These are phyloP conservation scores for Ophthalmolycus amberensis DNA, from an alignment of 2,113 vertebrate genomes.

Conservation along the genomic window DNA sequence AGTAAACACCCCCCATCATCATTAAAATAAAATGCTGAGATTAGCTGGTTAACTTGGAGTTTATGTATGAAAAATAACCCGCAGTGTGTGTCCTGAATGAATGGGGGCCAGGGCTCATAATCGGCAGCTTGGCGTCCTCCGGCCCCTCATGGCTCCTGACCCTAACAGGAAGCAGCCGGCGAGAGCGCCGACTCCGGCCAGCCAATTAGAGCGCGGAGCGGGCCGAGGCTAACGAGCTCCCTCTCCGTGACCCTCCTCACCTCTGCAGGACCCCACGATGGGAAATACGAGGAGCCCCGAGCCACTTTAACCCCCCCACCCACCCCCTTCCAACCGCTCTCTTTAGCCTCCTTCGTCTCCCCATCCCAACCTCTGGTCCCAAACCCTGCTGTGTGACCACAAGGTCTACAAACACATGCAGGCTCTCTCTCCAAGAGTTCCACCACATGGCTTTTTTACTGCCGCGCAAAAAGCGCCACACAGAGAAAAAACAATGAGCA, in stretches of 20 bases:
- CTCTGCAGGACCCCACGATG: conserved; percentile 76
- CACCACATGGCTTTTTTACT: conserved; percentile 73
- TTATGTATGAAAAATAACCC: conserved; percentile 63
- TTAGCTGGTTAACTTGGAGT: conserved; percentile 42
- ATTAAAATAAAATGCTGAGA: conserved; percentile 35
- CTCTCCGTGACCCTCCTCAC: conserved; percentile 81
- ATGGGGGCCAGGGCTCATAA: conserved; percentile 60
- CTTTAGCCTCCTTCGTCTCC: conserved; percentile 42
- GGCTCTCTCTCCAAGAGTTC: conserved; percentile 53
- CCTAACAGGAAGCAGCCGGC: conserved; percentile 75
- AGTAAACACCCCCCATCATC: conserved; percentile 19
- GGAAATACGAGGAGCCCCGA: conserved; percentile 77
- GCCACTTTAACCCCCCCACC: conserved; percentile 55
- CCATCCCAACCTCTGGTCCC: conserved; percentile 38
- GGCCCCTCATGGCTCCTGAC: conserved; percentile 71
- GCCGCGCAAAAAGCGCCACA: conserved; percentile 37
- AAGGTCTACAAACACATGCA: conserved; percentile 81
- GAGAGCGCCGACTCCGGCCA: conserved; percentile 60
- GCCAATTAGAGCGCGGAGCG: conserved; percentile 78
- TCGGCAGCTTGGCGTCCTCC: conserved; percentile 59
- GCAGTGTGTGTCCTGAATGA: conserved; percentile 39
- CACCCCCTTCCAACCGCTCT: neutral
- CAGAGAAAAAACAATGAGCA: conserved; percentile 52
- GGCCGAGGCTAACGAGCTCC: conserved; percentile 78
- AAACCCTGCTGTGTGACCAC: conserved; percentile 72